Evolutionary conservation across 2,888 invertebrate species (phyloP), one percentile per base, ranked within the genome.

Genomic region (Platerodrilus igneus): DNA sequence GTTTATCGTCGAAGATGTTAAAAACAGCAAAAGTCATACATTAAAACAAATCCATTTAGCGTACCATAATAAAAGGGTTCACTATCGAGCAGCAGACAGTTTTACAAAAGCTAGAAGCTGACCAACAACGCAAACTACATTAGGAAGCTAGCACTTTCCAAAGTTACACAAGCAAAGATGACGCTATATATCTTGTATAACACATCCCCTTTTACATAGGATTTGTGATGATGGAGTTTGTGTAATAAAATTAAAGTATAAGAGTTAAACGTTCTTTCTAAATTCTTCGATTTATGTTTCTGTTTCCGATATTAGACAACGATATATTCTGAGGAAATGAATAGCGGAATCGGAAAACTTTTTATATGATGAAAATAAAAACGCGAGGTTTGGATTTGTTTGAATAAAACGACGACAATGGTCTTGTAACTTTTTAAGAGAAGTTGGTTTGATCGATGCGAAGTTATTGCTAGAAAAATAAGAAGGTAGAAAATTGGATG

Each of bases 21-120:
- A 25, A 25, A 25, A 25, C 3, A 25, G 11, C 10, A 25, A 25
- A 25, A 25, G 9, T 47, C 52, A 52, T 58, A 59, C 58, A 60
- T 61, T 60, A 60, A 59, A 50, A 54, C 55, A 60, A 59, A 60
- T 58, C 59, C 60, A 57, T 60, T 62, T 59, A 60, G 53, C 51
- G 54, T 50, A 56, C 50, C 42, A 54, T 58, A 59, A 60, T 60
- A 60, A 59, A 60, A 59, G 55, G 48, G 55, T 49, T 52, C 50
- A 51, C 47, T 43, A 56, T 57, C 54, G 51, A 54, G 55, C 49
- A 52, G 60, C 49, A 52, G 60, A 59, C 60, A 59, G 58, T 55
- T 60, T 60, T 60, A 60, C 59, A 47, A 52, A 43, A 41, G 47
- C 37, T 59, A 47, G 53, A 43, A 41, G 47, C 37, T 43, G 52